Evolutionary conservation across 1,140 invertebrate genomes (phyloP).

Genomic region (Cyclargus thomasi): DNA sequence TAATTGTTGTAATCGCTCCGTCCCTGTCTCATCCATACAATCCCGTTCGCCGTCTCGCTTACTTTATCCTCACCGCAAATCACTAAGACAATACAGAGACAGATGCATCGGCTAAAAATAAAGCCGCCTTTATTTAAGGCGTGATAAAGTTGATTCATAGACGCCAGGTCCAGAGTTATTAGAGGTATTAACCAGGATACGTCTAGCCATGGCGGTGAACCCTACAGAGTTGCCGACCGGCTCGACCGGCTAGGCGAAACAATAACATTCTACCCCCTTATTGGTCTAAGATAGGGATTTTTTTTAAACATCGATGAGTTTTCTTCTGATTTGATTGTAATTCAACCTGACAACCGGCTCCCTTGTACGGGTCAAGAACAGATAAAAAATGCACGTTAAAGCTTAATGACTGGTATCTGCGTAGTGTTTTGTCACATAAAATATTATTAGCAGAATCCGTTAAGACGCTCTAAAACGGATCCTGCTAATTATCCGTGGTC

Average conservation of each 20-base stretch:
- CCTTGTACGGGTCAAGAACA: too few relatives aligned
- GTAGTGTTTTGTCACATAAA: background rate
- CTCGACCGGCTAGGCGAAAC: background rate
- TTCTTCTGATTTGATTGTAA: background rate
- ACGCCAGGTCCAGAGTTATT: slow-evolving; percentile 10
- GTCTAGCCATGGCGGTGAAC: background rate
- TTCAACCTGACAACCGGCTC: too few relatives aligned
- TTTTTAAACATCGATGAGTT: background rate
- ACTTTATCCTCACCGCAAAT: slow-evolving; percentile 49
- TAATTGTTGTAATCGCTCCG: slow-evolving; percentile 40
- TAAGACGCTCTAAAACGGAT: too few relatives aligned
- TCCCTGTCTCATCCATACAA: slow-evolving; percentile 31
- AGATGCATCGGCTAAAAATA: slow-evolving; percentile 38
- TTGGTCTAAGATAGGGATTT: background rate
- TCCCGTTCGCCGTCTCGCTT: slow-evolving; percentile 35
- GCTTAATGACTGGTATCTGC: background rate
- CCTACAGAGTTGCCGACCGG: background rate
- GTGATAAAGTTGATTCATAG: slow-evolving; percentile 43
- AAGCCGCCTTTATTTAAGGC: slow-evolving; percentile 38
- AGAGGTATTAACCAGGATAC: slow-evolving; percentile 5
- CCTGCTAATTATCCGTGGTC: too few relatives aligned
- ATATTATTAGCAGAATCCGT: too few relatives aligned
- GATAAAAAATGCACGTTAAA: too few relatives aligned
- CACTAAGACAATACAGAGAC: slow-evolving; percentile 61
- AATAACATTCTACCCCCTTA: background rate